phyloP scores from a whole-genome alignment of 2,888 invertebrate species.

The Hydriomena furcata region DNA sequence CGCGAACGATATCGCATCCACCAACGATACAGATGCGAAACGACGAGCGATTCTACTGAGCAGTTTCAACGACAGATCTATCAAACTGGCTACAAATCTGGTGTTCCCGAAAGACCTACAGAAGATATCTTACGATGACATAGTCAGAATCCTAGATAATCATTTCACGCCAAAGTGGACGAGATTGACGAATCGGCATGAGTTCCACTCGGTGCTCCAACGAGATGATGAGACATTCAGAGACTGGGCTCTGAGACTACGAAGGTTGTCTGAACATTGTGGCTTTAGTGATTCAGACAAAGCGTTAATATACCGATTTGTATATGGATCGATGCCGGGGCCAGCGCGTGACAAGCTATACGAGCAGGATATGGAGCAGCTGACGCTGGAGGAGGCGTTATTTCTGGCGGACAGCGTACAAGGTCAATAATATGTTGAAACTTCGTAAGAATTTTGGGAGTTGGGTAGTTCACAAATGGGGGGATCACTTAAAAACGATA shows the following conservation, averaged over 20 bases:
- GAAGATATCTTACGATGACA: constrained; percentile 6
- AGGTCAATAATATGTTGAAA: too few relatives aligned
- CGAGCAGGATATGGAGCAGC: constrained; percentile 1
- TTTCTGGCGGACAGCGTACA: neutral
- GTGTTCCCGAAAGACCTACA: neutral
- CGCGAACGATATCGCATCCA: constrained; percentile 7
- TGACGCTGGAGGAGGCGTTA: constrained; percentile 1
- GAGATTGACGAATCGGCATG: constrained; percentile 1
- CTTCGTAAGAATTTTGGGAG: too few relatives aligned
- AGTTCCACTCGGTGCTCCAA: constrained; percentile 11
- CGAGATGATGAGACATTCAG: neutral
- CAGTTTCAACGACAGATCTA: constrained; percentile 2
- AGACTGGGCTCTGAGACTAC: neutral
- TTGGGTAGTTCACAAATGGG: too few relatives aligned
- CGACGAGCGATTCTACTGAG: constrained; percentile 6
- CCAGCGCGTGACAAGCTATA: constrained; percentile 7
- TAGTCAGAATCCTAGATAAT: constrained; percentile 4
- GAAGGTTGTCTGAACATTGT: constrained; percentile 2
- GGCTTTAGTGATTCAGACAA: constrained; percentile 7
- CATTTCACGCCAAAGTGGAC: constrained; percentile 6
- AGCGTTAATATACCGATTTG: constrained; percentile 2
- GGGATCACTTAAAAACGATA: too few relatives aligned
- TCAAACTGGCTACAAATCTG: neutral
- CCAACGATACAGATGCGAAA: neutral
- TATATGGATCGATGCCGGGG: constrained; percentile 3